Base-by-base conservation (phyloP, 2,113 vertebrate genomes). In the Pomatostomus ruficeps region DNA sequence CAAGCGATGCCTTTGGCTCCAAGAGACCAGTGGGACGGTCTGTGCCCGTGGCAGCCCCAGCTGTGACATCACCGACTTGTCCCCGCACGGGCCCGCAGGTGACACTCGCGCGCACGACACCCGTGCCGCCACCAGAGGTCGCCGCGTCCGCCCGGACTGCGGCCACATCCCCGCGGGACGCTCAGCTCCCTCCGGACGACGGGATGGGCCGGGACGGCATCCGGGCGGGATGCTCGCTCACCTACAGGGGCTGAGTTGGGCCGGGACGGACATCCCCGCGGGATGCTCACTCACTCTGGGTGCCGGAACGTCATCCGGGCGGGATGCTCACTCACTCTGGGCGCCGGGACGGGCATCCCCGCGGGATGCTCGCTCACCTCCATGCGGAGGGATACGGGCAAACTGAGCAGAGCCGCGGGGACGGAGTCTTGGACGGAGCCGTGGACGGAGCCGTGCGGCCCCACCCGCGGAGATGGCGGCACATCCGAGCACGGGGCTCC, bases 1-100 rank as follows among this genome's bases (percentile, higher is more conserved):
- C 20, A 13, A 14, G 58, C 4, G 10, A 9, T 2, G 21, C 11
- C 4, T 21, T 7, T 5, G 29, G 46, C n/a, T 33, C 17, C 4
- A 14, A 31, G 8, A 43, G 14, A 18, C 1, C 2, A 1, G 9
- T 2, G 11, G n/a, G 31, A 5, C 3, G 14, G 43, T 13, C 59
- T 6, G 5, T 2, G 38, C 35, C 3, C 18, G 14, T 3, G n/a
- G 43, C 59, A 33, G 72, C 54, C 25, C 25, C 76, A 29, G 38
- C 45, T 3, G 49, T 49, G 28, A 68, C 84, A 67, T 48, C 84
- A 63, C 9, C 14, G 7, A 3, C 35, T 20, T 9, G 29, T 14
- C 46, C 62, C 77, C 29, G 7, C 49, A 12, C 33, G 38, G 48
- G 31, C 36, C 29, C 43, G 59, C 68, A 38, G 43, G 38, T 40